Base-by-base conservation (phyloP, 2,113 vertebrate genomes). In the Petroica traversi region DNA sequence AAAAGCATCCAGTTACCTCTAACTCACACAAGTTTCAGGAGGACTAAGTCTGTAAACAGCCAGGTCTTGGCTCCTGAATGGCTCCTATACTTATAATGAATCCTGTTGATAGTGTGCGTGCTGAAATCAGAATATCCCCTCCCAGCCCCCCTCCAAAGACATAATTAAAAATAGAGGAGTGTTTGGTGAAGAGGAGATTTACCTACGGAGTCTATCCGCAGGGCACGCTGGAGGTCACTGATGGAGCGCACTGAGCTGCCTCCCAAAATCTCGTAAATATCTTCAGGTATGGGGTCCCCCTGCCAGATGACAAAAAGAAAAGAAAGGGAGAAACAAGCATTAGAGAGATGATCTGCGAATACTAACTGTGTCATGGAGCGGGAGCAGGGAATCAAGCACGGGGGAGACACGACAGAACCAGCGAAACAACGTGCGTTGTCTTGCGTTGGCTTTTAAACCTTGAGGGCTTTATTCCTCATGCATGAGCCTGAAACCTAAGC, bases 131-230 rank as follows among this genome's bases (percentile, higher is more conserved):
- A 79, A 34, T n/a, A 69, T 20, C 9, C 68, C 40, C 18, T 9
- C 67, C 66, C 84, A 43, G 25, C 22, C 26, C 19, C 59, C 3
- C 19, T 49, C 3, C 3, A 38, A 54, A 28, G 57, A 61, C 55
- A 81, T 45, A 43, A 61, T 61, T 36, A 81, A 64, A 88, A 57
- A 72, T 58, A 91, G 63, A 85, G 73, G 49, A 71, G 48, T 85
- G 82, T 92, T 46, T 71, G 88, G 48, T 9, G 14, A 88, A 92
- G 94, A 96, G 78, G 91, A 97, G 93, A 98, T 99, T 99, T 99
- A 99, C 99, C 99, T 99, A 98, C 98, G 98, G 98, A 98, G 96
- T 98, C 98, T 96, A 98, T 97, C 51, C 92, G 98, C 96, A 99
- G 98, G 96, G 99, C 98, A 33, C 97, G 98, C 97, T 98, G 98